Evolutionary conservation across 2,113 vertebrate genomes (phyloP).

Genomic region (Numenius arquata): DNA sequence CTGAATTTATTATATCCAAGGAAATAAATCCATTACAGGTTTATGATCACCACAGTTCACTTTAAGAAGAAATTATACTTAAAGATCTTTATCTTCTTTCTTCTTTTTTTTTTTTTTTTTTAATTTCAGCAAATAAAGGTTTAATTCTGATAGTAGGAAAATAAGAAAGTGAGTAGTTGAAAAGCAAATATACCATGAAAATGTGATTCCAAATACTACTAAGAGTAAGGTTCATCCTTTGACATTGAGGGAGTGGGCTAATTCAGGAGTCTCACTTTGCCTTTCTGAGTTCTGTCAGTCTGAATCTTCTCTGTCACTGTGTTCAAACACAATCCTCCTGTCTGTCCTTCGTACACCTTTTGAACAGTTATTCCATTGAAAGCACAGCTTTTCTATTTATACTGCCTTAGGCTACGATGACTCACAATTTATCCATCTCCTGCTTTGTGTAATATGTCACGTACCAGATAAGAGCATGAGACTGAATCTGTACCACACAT

Average conservation of each 20-base stretch:
- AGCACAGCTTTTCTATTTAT: background rate
- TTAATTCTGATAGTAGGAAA: background rate
- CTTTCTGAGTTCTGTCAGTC: background rate
- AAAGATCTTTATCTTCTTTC: accelerated
- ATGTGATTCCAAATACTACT: background rate
- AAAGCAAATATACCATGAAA: background rate
- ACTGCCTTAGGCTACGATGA: background rate
- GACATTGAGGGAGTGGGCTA: background rate
- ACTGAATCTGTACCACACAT: background rate
- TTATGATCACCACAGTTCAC: background rate
- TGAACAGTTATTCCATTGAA: background rate
- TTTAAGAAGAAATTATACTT: background rate
- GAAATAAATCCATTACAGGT: background rate
- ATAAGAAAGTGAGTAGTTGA: background rate
- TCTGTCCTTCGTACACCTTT: background rate
- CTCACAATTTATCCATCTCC: background rate
- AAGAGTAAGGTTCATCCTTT: background rate
- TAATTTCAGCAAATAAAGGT: background rate
- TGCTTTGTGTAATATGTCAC: background rate
- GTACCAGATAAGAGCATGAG: background rate
- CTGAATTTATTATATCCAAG: background rate
- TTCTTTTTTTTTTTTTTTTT: background rate
- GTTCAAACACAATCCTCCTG: background rate
- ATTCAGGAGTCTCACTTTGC: background rate
- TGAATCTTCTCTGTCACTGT: background rate